Conservation (phyloP, 2,113 vertebrate genomes). For the Colinus virginianus region DNA sequence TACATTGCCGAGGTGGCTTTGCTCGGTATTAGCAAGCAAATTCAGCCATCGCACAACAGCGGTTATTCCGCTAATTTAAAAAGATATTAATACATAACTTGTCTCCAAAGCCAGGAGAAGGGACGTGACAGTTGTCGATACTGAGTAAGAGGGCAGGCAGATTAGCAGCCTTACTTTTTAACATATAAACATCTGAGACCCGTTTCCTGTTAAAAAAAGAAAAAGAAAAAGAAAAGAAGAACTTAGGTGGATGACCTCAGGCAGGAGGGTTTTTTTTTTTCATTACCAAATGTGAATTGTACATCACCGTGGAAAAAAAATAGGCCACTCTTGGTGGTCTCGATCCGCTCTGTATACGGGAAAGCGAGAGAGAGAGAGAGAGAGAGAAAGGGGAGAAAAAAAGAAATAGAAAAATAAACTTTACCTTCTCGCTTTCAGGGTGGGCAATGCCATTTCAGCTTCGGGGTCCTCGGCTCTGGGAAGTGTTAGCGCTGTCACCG, state of each 20-base stretch:
- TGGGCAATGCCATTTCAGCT: slow-evolving; percentile 92
- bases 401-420: slow-evolving; percentile 95
- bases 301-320: slow-evolving; percentile 74
- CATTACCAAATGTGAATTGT: slow-evolving; percentile 83
- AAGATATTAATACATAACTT: background rate
- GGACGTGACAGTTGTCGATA: slow-evolving; percentile 53
- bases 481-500: slow-evolving; percentile 94
- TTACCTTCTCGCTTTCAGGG: slow-evolving; percentile 91
- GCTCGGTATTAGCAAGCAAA: background rate
- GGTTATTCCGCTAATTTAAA: background rate
- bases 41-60: rapidly evolving
- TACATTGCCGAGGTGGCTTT: rapidly evolving
- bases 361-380: slow-evolving; percentile 75
- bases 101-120: background rate
- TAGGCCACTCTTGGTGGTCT: slow-evolving; percentile 89
- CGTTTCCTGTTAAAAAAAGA: slow-evolving; percentile 78
- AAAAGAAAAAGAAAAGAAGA: background rate
- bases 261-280: slow-evolving; percentile 68
- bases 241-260: slow-evolving; percentile 78
- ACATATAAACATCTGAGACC: slow-evolving; percentile 83
- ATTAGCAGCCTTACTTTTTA: slow-evolving; percentile 78
- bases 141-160: slow-evolving; percentile 66
- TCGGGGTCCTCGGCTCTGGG: slow-evolving; percentile 88
- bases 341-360: slow-evolving; percentile 77
- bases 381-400: slow-evolving; percentile 76